Percentiles rank a stretch among this genome's conserved stretches.
These are phyloP conservation scores for Sphecodes monilicornis DNA, from an alignment of 2,888 invertebrate species.

Conservation along the genomic window DNA sequence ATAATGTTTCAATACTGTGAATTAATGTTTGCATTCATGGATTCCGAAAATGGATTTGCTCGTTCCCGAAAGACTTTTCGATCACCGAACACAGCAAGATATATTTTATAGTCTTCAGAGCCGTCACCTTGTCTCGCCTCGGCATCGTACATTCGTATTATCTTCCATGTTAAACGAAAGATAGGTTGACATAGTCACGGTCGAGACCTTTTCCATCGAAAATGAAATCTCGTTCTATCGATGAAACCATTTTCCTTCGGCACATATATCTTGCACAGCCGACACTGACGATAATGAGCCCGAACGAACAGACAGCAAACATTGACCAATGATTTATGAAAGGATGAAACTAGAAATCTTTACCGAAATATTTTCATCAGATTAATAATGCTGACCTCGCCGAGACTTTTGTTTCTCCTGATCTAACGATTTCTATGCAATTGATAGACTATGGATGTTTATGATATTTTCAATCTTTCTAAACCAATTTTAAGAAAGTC, in stretches of 20 bases:
- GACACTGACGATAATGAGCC: constrained; percentile 32
- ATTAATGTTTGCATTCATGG: not conserved
- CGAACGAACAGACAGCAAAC: constrained; percentile 30
- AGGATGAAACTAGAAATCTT: not conserved
- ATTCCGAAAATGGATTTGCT: not conserved
- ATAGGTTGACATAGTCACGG: not conserved
- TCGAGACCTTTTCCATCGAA: constrained; percentile 8
- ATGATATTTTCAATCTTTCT: too few species aligned
- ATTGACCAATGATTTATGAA: constrained; percentile 45
- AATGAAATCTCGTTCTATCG: constrained; percentile 8
- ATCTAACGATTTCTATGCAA: not conserved
- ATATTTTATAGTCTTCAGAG: not conserved
- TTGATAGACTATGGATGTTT: too few species aligned
- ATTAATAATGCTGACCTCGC: constrained; percentile 1
- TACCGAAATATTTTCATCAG: not conserved
- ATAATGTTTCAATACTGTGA: not conserved
- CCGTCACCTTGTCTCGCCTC: not conserved
- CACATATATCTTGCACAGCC: constrained; percentile 19
- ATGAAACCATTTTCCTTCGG: not conserved
- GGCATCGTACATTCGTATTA: constrained; percentile 8
- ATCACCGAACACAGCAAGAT: not conserved
- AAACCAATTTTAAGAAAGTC: too few species aligned
- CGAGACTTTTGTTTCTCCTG: not conserved
- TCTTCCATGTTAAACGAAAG: constrained; percentile 4
- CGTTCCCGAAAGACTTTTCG: not conserved